These are phyloP conservation scores for Colostygia pectinataria DNA, from an alignment of 2,888 invertebrate species.

Conservation along the genomic window DNA sequence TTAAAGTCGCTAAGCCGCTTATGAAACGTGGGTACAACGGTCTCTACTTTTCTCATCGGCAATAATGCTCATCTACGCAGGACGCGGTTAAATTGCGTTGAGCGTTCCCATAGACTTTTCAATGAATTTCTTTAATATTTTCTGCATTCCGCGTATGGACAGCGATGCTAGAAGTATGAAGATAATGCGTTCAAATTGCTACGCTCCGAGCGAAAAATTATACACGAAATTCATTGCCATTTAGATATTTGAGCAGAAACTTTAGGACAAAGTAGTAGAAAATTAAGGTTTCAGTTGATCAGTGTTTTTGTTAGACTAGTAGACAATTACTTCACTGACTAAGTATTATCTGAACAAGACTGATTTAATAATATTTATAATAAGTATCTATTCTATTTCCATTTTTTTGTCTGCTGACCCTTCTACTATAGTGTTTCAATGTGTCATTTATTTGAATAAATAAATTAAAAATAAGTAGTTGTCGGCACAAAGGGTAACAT, in stretches of 20 bases:
- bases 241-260: constrained; percentile 18
- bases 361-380: too few relatives aligned
- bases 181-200: constrained; percentile 28
- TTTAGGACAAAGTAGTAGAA: too few relatives aligned
- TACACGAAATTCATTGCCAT: constrained; percentile 9
- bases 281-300: too few relatives aligned
- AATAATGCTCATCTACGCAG: constrained; percentile 44
- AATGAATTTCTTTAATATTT: constrained; percentile 33
- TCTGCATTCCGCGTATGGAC: constrained; percentile 30
- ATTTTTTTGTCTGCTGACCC: too few relatives aligned
- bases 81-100: constrained; percentile 49
- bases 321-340: too few relatives aligned
- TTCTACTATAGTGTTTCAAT: too few relatives aligned
- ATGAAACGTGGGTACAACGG: constrained; percentile 36
- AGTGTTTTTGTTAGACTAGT: too few relatives aligned
- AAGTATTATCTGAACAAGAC: too few relatives aligned
- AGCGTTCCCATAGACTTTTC: constrained; percentile 43
- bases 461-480: too few relatives aligned
- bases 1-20: constrained; percentile 44
- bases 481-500: too few relatives aligned
- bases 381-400: too few relatives aligned
- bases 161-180: constrained; percentile 13
- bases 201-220: constrained; percentile 23
- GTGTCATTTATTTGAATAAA: too few relatives aligned
- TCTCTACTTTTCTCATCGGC: constrained; percentile 67